Percentiles rank a stretch among this genome's conserved stretches.
These are phyloP conservation scores for Gymnocypris eckloni DNA, from an alignment of 2,797 vertebrate species.

Conservation along the genomic window DNA sequence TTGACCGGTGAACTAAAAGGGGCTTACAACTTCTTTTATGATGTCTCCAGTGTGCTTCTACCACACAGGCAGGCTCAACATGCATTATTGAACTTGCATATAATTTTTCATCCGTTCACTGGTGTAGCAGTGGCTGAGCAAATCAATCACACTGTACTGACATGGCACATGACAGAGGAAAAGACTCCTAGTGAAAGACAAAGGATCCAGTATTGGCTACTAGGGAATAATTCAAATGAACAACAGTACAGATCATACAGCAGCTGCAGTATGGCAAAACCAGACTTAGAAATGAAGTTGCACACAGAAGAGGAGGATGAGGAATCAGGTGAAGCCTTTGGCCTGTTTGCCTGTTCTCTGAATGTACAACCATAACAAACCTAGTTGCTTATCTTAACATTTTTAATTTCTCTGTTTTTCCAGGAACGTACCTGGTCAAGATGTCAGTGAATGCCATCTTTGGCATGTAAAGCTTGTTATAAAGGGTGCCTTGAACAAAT, in stretches of 20 bases:
- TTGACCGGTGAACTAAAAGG: neutral
- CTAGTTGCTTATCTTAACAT: neutral
- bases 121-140: neutral
- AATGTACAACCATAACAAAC: neutral
- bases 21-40: neutral
- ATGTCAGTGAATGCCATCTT: neutral
- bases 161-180: neutral
- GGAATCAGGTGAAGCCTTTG: neutral
- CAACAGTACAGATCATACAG: neutral
- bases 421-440: neutral
- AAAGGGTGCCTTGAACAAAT: neutral
- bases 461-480: neutral
- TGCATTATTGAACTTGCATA: neutral
- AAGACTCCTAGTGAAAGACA: neutral
- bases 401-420: neutral
- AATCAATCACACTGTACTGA: neutral
- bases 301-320: neutral
- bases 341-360: neutral
- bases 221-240: neutral
- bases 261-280: neutral
- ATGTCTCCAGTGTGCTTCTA: neutral
- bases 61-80: neutral
- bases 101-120: conserved; percentile 2
- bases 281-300: neutral
- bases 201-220: neutral